Percentiles rank a stretch among this genome's conserved stretches.
Conservation (phyloP, 2,797 vertebrate genomes). For the Trachops cirrhosus region DNA sequence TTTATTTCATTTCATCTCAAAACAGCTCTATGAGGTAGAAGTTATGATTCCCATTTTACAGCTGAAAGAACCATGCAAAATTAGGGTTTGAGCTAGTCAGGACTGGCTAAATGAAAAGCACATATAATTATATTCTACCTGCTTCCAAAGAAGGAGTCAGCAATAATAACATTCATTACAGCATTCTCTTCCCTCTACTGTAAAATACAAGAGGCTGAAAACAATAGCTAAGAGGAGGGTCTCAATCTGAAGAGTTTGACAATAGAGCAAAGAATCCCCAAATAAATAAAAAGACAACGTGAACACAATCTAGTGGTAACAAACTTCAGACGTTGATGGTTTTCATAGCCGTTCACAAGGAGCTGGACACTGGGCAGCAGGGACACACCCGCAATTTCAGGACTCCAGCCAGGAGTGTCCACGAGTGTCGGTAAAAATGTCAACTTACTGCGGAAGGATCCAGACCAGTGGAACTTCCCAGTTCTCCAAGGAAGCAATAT, state of each 20-base stretch:
- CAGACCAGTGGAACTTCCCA: neutral
- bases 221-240: neutral
- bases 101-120: constrained; percentile 15
- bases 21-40: constrained; percentile 1
- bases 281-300: neutral
- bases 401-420: neutral
- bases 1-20: constrained; percentile 3
- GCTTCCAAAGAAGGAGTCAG: neutral
- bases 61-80: constrained; percentile 4
- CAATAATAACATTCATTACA: neutral
- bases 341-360: neutral
- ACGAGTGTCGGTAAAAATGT: neutral
- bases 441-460: neutral
- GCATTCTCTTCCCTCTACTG: neutral
- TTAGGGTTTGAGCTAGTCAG: neutral
- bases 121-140: neutral
- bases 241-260: constrained; percentile 1
- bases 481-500: constrained; percentile 31
- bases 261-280: constrained; percentile 20
- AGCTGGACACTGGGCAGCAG: neutral
- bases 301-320: neutral
- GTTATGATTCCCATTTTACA: constrained; percentile 1
- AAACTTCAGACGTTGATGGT: neutral
- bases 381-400: neutral
- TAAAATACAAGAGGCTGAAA: neutral